Evolutionary conservation across 2,113 vertebrate species (phyloP), one percentile per base, ranked within the genome.

Genomic region (Syngnathoides biaculeatus): DNA sequence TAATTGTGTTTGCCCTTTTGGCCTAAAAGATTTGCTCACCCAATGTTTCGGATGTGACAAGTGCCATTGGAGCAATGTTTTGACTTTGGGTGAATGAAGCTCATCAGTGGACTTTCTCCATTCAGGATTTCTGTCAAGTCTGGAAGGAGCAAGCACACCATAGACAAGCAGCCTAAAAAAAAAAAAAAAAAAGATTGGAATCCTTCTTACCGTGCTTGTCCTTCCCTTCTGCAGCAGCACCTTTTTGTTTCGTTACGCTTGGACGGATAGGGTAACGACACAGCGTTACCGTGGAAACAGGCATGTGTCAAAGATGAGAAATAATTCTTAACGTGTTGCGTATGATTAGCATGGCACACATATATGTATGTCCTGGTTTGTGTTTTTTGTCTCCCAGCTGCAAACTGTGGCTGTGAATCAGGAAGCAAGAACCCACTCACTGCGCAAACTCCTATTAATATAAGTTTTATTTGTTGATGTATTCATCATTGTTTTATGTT

Each of bases 401-500:
- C 27, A 19, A 20, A 10, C 7, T 3, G 15, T 5, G 57, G 19
- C 30, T 59, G 30, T 10, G 30, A 15, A 63, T 45, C 6, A 17
- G n/a, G 20, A 63, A 13, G 38, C 63, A 65, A 50, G 27, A 79
- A 77, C 22, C 71, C 76, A 76, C 53, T 42, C 58, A 56, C 58
- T 24, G 65, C n/a, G 66, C 6, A 27, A 52, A 68, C 30, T 84
- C 85, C 81, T 87, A 91, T 81, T 87, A 90, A 90, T 90, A 89
- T 89, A 89, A 89, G 81, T 85, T 91, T 87, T 85, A 85, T 88
- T 90, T 69, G 83, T 87, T 75, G 88, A 67, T 67, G 72, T 89
- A 84, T 87, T 86, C 77, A 82, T 80, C 78, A 69, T 73, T 80
- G 63, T 84, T 79, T 83, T 72, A 84, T 84, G 83, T 81, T 84